Evolutionary conservation across 2,888 invertebrate species (phyloP).

Genomic region (Orthonevra nobilis): DNA sequence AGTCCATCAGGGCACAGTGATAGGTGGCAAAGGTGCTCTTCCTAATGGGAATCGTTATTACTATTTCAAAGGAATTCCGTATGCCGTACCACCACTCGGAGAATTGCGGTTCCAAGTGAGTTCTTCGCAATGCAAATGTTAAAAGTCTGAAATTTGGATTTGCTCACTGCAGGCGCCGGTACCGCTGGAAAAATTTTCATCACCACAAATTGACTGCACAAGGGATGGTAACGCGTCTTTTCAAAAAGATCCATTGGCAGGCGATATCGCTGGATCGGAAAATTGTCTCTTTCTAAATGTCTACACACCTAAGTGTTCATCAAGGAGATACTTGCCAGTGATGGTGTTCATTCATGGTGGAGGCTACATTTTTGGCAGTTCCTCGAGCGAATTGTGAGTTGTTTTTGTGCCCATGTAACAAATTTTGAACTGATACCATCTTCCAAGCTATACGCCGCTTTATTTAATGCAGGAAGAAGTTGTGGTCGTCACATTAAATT

Average conservation of each 20-base stretch:
- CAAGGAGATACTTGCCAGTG: conserved; percentile 71
- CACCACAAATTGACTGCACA: conserved; percentile 76
- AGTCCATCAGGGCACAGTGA: conserved; percentile 81
- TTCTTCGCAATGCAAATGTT: not conserved
- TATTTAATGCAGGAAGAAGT: conserved; percentile 72
- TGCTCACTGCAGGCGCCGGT: conserved; percentile 75
- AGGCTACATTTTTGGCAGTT: conserved; percentile 70
- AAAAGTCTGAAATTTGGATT: not conserved
- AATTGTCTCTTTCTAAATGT: conserved; percentile 76
- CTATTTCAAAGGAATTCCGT: conserved; percentile 76
- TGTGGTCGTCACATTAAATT: conserved; percentile 72
- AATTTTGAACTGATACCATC: not conserved
- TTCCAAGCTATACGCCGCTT: conserved; percentile 71
- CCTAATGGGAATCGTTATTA: conserved; percentile 76
- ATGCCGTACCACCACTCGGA: conserved; percentile 74
- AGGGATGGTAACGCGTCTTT: conserved; percentile 75
- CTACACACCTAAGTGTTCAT: conserved; percentile 72
- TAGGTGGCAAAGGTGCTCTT: conserved; percentile 79
- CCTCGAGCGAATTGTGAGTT: conserved; percentile 76
- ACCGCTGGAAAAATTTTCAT: conserved; percentile 74
- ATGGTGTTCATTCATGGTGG: conserved; percentile 75
- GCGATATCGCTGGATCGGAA: conserved; percentile 74
- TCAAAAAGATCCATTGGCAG: conserved; percentile 70
- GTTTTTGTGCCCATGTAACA: not conserved
- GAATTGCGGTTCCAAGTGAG: conserved; percentile 73